Conservation (phyloP, 2,888 invertebrate genomes). For the Ormyrus pomaceus region DNA sequence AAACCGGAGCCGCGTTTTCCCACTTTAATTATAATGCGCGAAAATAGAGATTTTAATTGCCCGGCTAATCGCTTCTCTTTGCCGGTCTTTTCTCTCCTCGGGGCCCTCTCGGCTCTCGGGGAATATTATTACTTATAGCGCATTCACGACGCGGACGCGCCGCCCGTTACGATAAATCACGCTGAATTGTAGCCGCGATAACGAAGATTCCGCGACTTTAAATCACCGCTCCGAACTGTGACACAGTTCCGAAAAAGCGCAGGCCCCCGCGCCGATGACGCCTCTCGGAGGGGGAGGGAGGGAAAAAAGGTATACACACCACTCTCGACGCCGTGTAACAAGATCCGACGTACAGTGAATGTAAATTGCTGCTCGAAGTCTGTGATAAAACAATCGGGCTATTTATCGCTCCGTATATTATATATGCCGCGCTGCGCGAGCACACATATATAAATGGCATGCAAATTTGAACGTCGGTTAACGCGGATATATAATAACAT, state of each 20-base stretch:
- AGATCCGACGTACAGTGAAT: slow-evolving; percentile 23
- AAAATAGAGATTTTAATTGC: slow-evolving; percentile 14
- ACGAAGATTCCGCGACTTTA: slow-evolving; percentile 45
- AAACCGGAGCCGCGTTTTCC: not conserved
- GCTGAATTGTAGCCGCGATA: slow-evolving; percentile 40
- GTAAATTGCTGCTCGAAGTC: not conserved
- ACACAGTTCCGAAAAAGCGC: not conserved
- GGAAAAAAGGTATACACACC: not conserved
- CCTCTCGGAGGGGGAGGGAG: not conserved
- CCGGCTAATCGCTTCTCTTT: slow-evolving; percentile 2
- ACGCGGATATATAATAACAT: not conserved
- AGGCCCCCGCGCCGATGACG: not conserved
- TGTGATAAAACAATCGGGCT: not conserved
- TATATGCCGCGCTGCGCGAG: too few relatives aligned
- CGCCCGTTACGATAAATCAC: slow-evolving; percentile 27
- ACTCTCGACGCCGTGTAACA: not conserved
- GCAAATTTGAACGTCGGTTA: not conserved
- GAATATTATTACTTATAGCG: slow-evolving; percentile 34
- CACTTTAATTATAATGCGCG: slow-evolving; percentile 9
- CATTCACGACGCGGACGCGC: slow-evolving; percentile 5
- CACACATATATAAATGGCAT: not conserved
- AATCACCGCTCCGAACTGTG: slow-evolving; percentile 26
- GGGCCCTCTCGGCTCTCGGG: not conserved
- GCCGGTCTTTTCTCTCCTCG: not conserved
- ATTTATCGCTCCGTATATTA: not conserved